phyloP scores from a whole-genome alignment of 2,888 invertebrate genomes.

The Drosophila mimetica region DNA sequence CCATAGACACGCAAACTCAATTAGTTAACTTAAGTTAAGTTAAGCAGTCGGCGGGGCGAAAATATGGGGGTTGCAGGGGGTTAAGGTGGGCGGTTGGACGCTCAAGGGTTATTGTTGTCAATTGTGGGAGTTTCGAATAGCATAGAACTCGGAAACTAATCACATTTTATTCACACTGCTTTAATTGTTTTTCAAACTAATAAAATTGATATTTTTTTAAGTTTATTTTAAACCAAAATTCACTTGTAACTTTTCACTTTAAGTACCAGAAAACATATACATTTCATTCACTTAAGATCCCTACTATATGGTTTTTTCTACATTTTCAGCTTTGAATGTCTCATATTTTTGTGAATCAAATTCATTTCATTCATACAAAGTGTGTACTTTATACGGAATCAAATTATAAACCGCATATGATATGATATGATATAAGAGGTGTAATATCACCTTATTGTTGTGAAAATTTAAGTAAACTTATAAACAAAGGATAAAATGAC shows the following conservation, averaged over 20 bases:
- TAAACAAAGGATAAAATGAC: no score
- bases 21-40: constrained; percentile 64
- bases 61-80: neutral
- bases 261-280: no score
- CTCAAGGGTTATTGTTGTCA: constrained; percentile 18
- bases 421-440: no score
- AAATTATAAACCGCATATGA: neutral
- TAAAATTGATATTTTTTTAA: neutral
- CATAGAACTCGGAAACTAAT: neutral
- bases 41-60: constrained; percentile 21
- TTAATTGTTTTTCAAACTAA: neutral
- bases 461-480: neutral
- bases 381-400: neutral
- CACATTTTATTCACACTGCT: no score
- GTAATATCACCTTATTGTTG: constrained; percentile 2
- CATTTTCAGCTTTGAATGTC: no score
- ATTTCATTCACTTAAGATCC: no score
- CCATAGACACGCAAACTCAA: constrained; percentile 76
- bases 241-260: neutral
- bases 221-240: neutral
- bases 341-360: no score
- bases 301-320: no score
- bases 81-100: constrained; percentile 4
- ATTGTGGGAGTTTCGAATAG: constrained; percentile 19
- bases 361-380: constrained; percentile 1